Conservation (phyloP, 2,113 vertebrate species). For the Maccullochella peelii region DNA sequence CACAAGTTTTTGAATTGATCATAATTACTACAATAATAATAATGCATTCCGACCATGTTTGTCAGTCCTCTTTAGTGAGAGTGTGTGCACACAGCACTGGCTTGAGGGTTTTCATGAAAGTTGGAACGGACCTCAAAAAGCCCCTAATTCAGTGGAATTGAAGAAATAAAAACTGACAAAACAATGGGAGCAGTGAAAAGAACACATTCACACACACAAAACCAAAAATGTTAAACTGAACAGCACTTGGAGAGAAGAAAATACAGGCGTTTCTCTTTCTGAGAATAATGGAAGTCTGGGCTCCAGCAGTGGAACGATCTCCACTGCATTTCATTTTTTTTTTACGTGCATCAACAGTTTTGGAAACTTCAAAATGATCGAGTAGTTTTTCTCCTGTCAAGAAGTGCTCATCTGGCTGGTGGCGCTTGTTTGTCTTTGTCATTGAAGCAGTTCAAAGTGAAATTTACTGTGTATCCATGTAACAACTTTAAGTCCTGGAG, state of each 20-base stretch:
- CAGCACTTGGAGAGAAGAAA: not conserved
- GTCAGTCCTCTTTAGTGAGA: not conserved
- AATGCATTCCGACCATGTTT: not conserved
- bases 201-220: constrained; percentile 6
- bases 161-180: constrained; percentile 14
- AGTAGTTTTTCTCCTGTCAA: too few relatives aligned
- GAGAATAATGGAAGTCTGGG: constrained; percentile 5
- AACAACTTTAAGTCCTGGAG: not conserved
- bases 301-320: not conserved
- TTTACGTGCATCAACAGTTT: not conserved
- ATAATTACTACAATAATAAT: not conserved
- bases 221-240: not conserved
- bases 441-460: not conserved
- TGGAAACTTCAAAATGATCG: not conserved
- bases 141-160: not conserved
- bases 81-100: not conserved
- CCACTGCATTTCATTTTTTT: not conserved
- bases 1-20: not conserved
- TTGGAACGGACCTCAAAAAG: not conserved
- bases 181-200: constrained; percentile 10
- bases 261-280: constrained; percentile 1
- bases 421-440: too few relatives aligned
- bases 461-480: not conserved
- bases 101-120: not conserved
- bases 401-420: too few relatives aligned